These are phyloP conservation scores for Synanthedon andrenaeformis DNA, from an alignment of 2,888 invertebrate genomes.

Conservation along the genomic window DNA sequence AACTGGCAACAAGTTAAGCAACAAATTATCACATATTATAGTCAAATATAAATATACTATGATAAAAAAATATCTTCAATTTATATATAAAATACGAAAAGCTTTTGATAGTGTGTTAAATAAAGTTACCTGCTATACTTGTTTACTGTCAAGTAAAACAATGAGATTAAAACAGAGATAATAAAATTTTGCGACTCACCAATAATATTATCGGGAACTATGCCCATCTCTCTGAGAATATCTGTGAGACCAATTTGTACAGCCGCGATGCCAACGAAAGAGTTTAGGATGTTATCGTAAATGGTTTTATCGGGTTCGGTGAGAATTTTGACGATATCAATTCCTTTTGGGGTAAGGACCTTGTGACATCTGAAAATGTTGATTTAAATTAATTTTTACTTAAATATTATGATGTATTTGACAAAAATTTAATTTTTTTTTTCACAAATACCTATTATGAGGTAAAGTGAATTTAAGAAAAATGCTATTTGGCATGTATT, in stretches of 20 bases:
- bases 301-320: slow-evolving; percentile 71
- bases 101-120: no score
- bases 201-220: slow-evolving; percentile 80
- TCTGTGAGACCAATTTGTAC: slow-evolving; percentile 75
- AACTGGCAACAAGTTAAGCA: no score
- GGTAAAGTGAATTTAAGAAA: no score
- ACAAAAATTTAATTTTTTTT: no score
- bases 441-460: no score
- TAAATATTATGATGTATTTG: neutral
- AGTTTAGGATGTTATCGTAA: slow-evolving; percentile 75
- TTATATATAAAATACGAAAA: no score
- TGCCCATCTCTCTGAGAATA: slow-evolving; percentile 68
- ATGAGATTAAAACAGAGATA: neutral
- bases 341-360: slow-evolving; percentile 68
- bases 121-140: neutral
- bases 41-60: no score
- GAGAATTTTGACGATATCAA: slow-evolving; percentile 74
- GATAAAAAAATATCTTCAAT: no score
- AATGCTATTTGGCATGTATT: no score
- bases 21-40: no score
- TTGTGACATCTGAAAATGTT: slow-evolving; percentile 54
- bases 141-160: neutral
- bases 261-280: slow-evolving; percentile 81
- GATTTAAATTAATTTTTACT: neutral
- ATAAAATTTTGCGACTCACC: slow-evolving; percentile 54